Percentiles rank a stretch among this genome's conserved stretches.
Conservation (phyloP, 30 jellyfish, hydroid and myxozoan genomes). For the Hydractinia symbiolongicarpus region DNA sequence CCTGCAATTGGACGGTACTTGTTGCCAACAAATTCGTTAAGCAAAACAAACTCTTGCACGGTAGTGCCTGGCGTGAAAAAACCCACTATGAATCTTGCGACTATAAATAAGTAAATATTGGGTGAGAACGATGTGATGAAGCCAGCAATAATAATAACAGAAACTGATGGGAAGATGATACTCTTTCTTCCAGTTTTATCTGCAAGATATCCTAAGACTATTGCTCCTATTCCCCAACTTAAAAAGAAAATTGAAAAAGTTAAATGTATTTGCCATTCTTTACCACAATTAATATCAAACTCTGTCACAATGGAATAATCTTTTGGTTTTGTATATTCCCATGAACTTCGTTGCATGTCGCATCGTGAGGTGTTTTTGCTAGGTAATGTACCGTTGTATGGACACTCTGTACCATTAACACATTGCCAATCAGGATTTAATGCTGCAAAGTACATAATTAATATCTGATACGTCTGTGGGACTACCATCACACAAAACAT, state of each 20-base stretch:
- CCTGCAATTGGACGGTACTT: conserved; percentile 76
- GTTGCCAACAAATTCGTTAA: conserved; percentile 76
- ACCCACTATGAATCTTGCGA: conserved; percentile 53
- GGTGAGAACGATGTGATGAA: conserved; percentile 60
- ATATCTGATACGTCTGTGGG: conserved; percentile 52
- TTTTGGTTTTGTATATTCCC: conserved; percentile 41
- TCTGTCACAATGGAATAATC: conserved; percentile 27
- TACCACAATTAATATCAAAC: conserved; percentile 62
- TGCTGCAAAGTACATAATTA: conserved; percentile 76
- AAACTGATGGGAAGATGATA: conserved; percentile 50
- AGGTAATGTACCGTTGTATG: conserved; percentile 18
- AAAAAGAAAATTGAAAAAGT: conserved; percentile 47
- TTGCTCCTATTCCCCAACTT: conserved; percentile 79
- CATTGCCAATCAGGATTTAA: conserved; percentile 66
- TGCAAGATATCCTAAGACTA: conserved; percentile 63
- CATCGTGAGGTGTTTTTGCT: conserved; percentile 5
- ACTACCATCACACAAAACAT: conserved; percentile 43
- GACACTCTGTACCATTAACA: conserved; percentile 55
- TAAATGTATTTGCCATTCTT: conserved; percentile 31
- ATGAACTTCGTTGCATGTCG: conserved; percentile 39
- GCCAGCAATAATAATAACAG: conserved; percentile 43
- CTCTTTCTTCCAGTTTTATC: conserved; percentile 64
- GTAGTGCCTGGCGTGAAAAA: conserved; percentile 75
- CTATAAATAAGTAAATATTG: conserved; percentile 37
- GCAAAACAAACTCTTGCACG: conserved; percentile 54